Base-by-base conservation (phyloP, 2,113 vertebrate genomes). In the Cyanoderma ruficeps region DNA sequence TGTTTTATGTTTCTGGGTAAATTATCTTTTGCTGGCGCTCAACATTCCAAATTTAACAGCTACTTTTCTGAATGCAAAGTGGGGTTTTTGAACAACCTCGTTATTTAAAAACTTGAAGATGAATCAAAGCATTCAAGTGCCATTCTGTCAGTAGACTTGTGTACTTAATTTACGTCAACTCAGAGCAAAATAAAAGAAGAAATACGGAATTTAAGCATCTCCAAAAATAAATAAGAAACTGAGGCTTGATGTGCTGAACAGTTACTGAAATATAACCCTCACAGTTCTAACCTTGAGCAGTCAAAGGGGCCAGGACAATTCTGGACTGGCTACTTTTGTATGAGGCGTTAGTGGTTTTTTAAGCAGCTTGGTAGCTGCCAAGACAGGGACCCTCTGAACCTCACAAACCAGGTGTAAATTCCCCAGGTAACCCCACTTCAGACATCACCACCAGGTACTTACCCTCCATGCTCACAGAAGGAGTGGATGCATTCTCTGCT, bases 391-490 rank as follows among this genome's bases (percentile, higher is more conserved):
- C 16, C 25, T 44, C n/a, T 56, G 37, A 41, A 53, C 33, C 30
- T n/a, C 77, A 87, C 47, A 85, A 80, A n/a, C 6, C 25, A 57
- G 57, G 28, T 31, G 39, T 39, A 23, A 30, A 39, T 30, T 61
- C n/a, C 30, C 10, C 39, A 61, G 31, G n/a, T 27, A 46, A 7
- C 5, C 21, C 39, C 5, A 17, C 13, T 72, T 49, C 70, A 60
- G 49, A 30, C 47, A 15, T 52, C 60, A 61, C n/a, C 7, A 2
- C 24, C 18, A 55, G 55, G 35, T 89, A 97, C 99, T 98, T 83
- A 99, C 99, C 99, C 98, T 30, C 98, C 98, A 28, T 99, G 99
- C 93, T 99, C 99, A 67, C 98, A 99, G 97, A 99, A 99, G 12
- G 99, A 99, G 96, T 99, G 98, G 75, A 99, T 97, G 50, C 99